Evolutionary conservation across 2,113 vertebrate species (phyloP).

Genomic region (Cryptotis parvus): DNA sequence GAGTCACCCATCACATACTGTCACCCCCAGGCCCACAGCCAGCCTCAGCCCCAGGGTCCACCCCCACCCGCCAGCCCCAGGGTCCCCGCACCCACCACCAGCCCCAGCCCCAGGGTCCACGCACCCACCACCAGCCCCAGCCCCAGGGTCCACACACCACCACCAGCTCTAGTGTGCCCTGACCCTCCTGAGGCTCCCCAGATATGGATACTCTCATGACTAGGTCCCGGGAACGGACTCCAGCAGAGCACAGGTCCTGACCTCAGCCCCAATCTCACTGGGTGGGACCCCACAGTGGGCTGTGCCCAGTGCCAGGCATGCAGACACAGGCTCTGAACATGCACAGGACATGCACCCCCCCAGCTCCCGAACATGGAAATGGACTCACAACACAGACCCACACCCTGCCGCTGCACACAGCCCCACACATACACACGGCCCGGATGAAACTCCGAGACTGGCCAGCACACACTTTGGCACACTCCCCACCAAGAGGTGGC

Average conservation of each 20-base stretch:
- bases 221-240: neutral
- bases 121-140: neutral
- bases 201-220: neutral
- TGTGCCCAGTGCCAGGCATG: neutral
- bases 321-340: neutral
- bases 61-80: neutral
- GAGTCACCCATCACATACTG: neutral
- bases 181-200: neutral
- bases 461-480: constrained; percentile 39
- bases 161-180: neutral
- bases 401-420: constrained; percentile 15
- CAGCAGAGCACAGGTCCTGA: neutral
- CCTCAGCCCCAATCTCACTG: neutral
- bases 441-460: neutral
- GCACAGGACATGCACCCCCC: neutral
- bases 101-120: neutral
- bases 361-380: constrained; percentile 10
- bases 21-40: neutral
- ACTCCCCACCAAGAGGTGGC: neutral
- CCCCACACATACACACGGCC: neutral
- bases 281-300: constrained; percentile 5
- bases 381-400: constrained; percentile 34
- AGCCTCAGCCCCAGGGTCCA: neutral
- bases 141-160: neutral
- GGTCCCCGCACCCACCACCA: constrained; percentile 16